Percentiles rank a stretch among this genome's conserved stretches.
These are phyloP conservation scores for Chrysoperla carnea DNA, from an alignment of 1,140 invertebrate species.

Conservation along the genomic window DNA sequence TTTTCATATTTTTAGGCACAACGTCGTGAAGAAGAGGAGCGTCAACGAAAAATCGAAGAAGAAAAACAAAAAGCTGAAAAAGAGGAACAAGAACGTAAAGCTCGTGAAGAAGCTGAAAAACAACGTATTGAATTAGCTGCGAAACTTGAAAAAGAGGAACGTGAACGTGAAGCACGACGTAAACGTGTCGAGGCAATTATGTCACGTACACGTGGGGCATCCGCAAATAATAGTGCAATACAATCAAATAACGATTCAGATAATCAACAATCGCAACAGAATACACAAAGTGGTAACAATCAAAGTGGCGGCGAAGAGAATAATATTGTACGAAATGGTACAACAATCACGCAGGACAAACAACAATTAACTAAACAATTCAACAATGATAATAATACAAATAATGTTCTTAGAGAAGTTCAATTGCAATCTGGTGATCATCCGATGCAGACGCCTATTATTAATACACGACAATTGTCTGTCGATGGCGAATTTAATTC, in stretches of 20 bases:
- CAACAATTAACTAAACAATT: not conserved
- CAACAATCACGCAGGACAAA: not conserved
- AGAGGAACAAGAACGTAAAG: constrained; percentile 57
- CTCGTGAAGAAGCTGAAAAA: constrained; percentile 61
- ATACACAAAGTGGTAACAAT: not conserved
- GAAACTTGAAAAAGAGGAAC: constrained; percentile 58
- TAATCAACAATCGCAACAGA: not conserved
- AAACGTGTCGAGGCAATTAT: constrained; percentile 72
- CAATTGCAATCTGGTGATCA: too few relatives aligned
- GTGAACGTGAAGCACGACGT: constrained; percentile 54
- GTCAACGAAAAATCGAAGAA: constrained; percentile 40
- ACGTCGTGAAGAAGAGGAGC: constrained; percentile 48
- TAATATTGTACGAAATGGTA: not conserved
- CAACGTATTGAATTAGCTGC: constrained; percentile 56
- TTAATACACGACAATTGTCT: not conserved
- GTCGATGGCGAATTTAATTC: not conserved
- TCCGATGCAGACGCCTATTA: not conserved
- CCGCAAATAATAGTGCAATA: not conserved
- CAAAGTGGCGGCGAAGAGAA: not conserved
- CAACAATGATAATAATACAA: not conserved
- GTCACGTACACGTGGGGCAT: constrained; percentile 46
- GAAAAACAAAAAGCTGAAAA: constrained; percentile 48
- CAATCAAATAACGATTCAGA: not conserved
- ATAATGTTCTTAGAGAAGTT: too few relatives aligned
- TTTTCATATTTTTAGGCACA: constrained; percentile 16